phyloP scores from a whole-genome alignment of 2,888 invertebrate species.

The Eupithecia subfuscata region DNA sequence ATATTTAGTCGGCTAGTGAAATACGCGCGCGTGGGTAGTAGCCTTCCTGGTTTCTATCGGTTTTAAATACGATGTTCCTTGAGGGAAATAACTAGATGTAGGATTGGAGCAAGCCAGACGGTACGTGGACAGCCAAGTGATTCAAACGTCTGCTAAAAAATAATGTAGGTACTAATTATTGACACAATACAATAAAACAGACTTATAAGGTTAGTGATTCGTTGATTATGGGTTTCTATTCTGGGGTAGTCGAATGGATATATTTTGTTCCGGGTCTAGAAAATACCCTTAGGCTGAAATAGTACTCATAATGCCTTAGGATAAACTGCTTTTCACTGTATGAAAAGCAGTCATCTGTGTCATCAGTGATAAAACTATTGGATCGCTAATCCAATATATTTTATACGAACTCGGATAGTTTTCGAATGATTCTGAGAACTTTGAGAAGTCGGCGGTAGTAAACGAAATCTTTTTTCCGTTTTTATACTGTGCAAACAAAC shows the following conservation, averaged over 20 bases:
- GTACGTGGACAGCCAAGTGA: background rate
- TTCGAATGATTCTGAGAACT: no score
- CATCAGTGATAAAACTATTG: no score
- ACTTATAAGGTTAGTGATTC: no score
- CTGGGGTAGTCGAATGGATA: no score
- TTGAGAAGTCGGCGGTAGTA: background rate
- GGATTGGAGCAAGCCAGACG: background rate
- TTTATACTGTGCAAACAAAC: background rate
- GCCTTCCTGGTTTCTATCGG: conserved; percentile 21
- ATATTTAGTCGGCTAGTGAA: conserved; percentile 32
- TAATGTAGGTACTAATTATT: background rate
- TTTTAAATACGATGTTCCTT: conserved; percentile 14
- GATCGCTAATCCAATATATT: no score
- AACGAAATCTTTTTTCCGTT: background rate
- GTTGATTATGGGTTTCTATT: no score
- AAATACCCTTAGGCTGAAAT: no score
- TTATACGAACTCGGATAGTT: no score
- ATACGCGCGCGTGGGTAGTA: conserved; percentile 18
- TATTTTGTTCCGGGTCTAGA: no score
- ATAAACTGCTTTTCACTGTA: no score
- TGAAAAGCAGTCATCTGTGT: no score
- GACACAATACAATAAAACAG: background rate
- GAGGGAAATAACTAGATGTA: background rate
- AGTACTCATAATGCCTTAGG: no score
- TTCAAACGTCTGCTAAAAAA: background rate